Evolutionary conservation across 2,888 invertebrate genomes (phyloP), one percentile per base, ranked within the genome.

Genomic region (Anodontia alba): DNA sequence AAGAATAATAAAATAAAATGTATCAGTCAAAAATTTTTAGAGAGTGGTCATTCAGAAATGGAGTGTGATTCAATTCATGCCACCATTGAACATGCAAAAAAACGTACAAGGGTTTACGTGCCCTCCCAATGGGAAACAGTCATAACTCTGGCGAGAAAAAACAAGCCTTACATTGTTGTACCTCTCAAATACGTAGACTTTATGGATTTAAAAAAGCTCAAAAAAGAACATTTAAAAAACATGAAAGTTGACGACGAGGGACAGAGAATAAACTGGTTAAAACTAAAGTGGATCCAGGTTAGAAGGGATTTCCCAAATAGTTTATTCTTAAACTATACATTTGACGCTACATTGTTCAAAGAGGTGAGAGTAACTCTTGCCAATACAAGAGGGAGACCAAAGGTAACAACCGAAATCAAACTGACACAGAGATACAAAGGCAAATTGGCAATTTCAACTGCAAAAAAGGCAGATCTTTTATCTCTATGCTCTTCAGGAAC

Each of bases 51-150:
- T 23, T 49, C 49, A 49, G 54, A 84, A 20, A 84, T 84, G 80
- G 84, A 84, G 46, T 79, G 67, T 29, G 75, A 81, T 49, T 57
- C 51, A 15, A 73, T 84, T 15, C 81, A 82, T 38, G 38, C 78
- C 1, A n/a, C 82, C 17, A 84, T 82, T 57, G 79, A 84, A 57
- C 23, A 26, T 26, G 73, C 72, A 51, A 82, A 81, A 36, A 80
- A 77, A 38, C 43, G n/a, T 17, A 80, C 73, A 1, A 23, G 10
- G n/a, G 70, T 84, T 17, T 77, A 71, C 74, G 73, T 81, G 0
- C 84, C 79, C n/a, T 68, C 68, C 10, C 77, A 84, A 33, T 81
- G 79, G 76, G 67, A 73, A 0, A 78, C 81, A n/a, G 62, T 78
- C 15, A 36, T 76, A 1, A 49, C 42, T 12, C 20, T 83, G n/a